These are phyloP conservation scores for Gasterosteus aculeatus DNA, from an alignment of 2,113 vertebrate species.

Conservation along the genomic window DNA sequence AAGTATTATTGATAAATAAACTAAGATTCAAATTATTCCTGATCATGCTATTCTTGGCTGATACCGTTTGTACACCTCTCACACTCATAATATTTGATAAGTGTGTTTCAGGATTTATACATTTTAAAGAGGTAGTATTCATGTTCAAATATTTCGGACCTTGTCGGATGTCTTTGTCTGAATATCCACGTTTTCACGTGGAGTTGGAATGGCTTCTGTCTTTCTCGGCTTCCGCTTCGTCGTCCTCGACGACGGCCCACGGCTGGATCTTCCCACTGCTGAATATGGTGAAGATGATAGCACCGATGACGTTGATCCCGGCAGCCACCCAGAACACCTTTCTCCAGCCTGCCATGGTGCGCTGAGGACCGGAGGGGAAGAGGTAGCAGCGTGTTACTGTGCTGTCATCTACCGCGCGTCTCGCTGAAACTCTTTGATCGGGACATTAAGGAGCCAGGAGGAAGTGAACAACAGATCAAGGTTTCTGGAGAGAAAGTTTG, in stretches of 20 bases:
- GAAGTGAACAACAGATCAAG: neutral
- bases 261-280: slow-evolving; percentile 78
- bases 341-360: slow-evolving; percentile 77
- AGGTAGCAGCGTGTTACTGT: neutral
- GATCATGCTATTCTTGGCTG: neutral
- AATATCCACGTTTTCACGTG: slow-evolving; percentile 2
- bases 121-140: neutral
- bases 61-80: neutral
- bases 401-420: neutral
- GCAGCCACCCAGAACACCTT: slow-evolving; percentile 79
- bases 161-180: neutral
- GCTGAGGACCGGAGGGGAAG: slow-evolving; percentile 63
- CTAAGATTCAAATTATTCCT: neutral
- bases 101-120: neutral
- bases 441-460: neutral
- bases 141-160: neutral
- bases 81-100: neutral
- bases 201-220: slow-evolving; percentile 24
- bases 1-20: neutral
- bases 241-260: slow-evolving; percentile 78
- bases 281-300: slow-evolving; percentile 71
- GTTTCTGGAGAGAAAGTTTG: neutral
- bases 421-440: neutral
- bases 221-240: slow-evolving; percentile 37
- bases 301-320: slow-evolving; percentile 70